A percentile compares a stretch with the other conserved stretches of the same genome.
phyloP scores from a whole-genome alignment of 2,797 vertebrate genomes.

The Enteromius afrohamiltoni region DNA sequence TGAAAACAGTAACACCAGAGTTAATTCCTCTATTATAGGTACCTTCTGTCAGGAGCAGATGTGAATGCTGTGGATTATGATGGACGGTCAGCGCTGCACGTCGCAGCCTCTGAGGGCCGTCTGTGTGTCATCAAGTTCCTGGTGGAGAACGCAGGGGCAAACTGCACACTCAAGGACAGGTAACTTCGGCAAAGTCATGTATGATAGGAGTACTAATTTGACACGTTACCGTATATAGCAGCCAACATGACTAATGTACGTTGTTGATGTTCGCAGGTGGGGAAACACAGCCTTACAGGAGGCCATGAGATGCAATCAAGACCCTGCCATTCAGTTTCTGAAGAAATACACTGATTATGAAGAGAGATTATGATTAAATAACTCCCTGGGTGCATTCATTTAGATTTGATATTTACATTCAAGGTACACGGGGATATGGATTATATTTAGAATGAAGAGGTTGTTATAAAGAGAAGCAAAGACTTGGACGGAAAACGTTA shows the following conservation, averaged over 20 bases:
- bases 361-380: slow-evolving; percentile 48
- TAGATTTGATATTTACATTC: slow-evolving; percentile 18
- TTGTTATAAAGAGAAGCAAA: slow-evolving; percentile 1
- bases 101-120: slow-evolving; percentile 74
- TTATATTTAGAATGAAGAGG: slow-evolving; percentile 14
- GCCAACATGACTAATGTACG: neutral
- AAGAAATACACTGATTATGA: slow-evolving; percentile 58
- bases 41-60: slow-evolving; percentile 74
- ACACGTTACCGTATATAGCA: neutral
- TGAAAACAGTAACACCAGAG: neutral
- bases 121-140: slow-evolving; percentile 73
- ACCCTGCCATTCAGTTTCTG: slow-evolving; percentile 64
- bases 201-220: neutral
- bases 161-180: slow-evolving; percentile 68
- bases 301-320: slow-evolving; percentile 67
- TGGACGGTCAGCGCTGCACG: slow-evolving; percentile 73
- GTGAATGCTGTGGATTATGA: slow-evolving; percentile 75
- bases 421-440: neutral
- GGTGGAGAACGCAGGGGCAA: slow-evolving; percentile 70
- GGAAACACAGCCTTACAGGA: slow-evolving; percentile 74
- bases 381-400: neutral
- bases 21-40: slow-evolving; percentile 63
- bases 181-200: slow-evolving; percentile 39
- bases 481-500: slow-evolving; percentile 9
- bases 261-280: slow-evolving; percentile 67